Conservation (phyloP, 2,113 vertebrate genomes). For the Cyanocitta stelleri region DNA sequence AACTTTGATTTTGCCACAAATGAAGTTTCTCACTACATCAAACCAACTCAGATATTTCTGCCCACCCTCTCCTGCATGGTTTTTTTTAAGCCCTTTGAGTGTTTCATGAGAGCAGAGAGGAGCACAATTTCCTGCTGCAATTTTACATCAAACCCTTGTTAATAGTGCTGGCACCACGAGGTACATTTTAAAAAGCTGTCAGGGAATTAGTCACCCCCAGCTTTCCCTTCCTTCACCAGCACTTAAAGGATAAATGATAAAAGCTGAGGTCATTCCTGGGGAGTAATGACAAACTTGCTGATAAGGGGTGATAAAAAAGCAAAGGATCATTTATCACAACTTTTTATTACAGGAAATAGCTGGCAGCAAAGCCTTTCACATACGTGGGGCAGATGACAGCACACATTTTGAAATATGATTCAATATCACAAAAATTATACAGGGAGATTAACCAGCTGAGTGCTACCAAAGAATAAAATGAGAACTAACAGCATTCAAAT, state of each 20-base stretch:
- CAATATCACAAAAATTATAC: neutral
- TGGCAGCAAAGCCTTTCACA: neutral
- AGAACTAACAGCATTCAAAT: neutral
- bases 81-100: neutral
- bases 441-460: neutral
- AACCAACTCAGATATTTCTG: neutral
- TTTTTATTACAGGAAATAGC: neutral
- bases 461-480: neutral
- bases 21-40: neutral
- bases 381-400: neutral
- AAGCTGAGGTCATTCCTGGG: neutral
- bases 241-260: neutral
- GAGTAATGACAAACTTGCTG: neutral
- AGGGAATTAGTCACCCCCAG: neutral
- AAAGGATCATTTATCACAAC: neutral
- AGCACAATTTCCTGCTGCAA: neutral
- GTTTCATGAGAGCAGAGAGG: neutral
- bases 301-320: neutral
- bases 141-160: neutral
- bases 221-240: neutral
- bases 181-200: neutral
- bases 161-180: neutral
- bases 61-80: neutral
- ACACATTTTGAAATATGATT: neutral
- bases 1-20: neutral